Base-by-base conservation (phyloP, 2,888 invertebrate species). In the Pachydiplax longipennis region DNA sequence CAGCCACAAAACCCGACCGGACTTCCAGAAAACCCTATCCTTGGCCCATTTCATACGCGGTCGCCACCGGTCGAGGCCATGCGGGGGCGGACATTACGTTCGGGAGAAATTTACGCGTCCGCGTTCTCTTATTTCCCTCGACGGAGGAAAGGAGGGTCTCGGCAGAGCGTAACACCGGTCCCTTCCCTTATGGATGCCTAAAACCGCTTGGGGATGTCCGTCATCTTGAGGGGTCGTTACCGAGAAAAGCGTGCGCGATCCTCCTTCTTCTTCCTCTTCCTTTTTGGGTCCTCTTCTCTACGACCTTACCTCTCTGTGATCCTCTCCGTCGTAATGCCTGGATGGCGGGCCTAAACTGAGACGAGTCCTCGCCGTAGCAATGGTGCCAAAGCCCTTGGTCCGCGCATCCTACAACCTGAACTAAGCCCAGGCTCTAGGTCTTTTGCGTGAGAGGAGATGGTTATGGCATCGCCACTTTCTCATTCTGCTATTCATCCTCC, bases 141-240 rank as follows among this genome's bases (percentile, higher is more conserved):
- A 65, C 65, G 31, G 73, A 73, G 65, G 10, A 25, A 65, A 25
- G n/a, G 61, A 61, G 22, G 87, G 87, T 61, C 37, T 58, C 87
- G 87, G 87, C 87, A 37, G 37, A 87, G 87, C 87, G 61, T 87
- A 87, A 87, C 87, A 87, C 87, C 37, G 87, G 87, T 65, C 87
- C 61, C 83, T 83, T 83, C 83, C 83, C 61, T 61, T 61, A 87
- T 87, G 87, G 83, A 83, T 83, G 83, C 87, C 87, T 53, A 58
- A 35, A 61, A 87, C 53, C 87, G 87, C 87, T 87, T 58, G 53
- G 87, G n/a, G 87, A 37, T 87, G 87, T 87, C 87, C 87, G 87
- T 87, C 87, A 87, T 87, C 87, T 87, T 87, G 87, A 87, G 87
- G 35, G 87, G 87, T 87, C 87, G 87, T 87, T 87, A 87, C 31